Conservation (phyloP, 2,113 vertebrate genomes). For the Nansenia antarctica region DNA sequence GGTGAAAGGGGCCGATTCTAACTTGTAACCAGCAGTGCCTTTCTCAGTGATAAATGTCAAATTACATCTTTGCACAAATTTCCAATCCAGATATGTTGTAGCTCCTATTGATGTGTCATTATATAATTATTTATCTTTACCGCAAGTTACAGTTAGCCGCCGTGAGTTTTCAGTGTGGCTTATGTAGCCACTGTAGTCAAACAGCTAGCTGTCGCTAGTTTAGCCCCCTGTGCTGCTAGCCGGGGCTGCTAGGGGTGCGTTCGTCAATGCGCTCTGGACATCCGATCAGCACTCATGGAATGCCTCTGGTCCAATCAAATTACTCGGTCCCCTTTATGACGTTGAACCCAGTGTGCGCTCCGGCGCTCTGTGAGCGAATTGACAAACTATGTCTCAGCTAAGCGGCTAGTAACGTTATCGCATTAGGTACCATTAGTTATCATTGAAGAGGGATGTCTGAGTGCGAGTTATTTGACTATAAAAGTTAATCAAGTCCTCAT, state of each 20-base stretch:
- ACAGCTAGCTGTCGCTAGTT: background rate
- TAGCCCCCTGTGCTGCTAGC: background rate
- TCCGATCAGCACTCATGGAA: too few relatives aligned
- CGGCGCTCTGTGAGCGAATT: too few relatives aligned
- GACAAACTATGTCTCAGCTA: background rate
- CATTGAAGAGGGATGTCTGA: background rate
- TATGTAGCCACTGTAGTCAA: background rate
- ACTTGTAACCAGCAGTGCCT: slow-evolving; percentile 58
- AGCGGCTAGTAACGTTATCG: slow-evolving; percentile 52
- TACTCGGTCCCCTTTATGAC: too few relatives aligned
- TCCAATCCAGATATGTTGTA: background rate
- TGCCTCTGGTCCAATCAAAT: too few relatives aligned
- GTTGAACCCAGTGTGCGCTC: too few relatives aligned
- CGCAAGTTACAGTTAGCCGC: slow-evolving; percentile 28
- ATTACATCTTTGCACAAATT: slow-evolving; percentile 52
- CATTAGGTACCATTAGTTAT: slow-evolving; percentile 41
- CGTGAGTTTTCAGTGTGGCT: background rate
- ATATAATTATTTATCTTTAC: background rate
- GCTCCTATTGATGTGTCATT: background rate
- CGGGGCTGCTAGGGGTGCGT: too few relatives aligned
- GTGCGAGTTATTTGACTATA: background rate
- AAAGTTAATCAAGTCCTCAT: background rate
- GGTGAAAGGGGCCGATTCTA: slow-evolving; percentile 69
- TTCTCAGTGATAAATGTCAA: slow-evolving; percentile 21
- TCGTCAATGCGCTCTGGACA: too few relatives aligned